Conservation (phyloP, 2,888 invertebrate species). For the Yponomeuta malinellus region DNA sequence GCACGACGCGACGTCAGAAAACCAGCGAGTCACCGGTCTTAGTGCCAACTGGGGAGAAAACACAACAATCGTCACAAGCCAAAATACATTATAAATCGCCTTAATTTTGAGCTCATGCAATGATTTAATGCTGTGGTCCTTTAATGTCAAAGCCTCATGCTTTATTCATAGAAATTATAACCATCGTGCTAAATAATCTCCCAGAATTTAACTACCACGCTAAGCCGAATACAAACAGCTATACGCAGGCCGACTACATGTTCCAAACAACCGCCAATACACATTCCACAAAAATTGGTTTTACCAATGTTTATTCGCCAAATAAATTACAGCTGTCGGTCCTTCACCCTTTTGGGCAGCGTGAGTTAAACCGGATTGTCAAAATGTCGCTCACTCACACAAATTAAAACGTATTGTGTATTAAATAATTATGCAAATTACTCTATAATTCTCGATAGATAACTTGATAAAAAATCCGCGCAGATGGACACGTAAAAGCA, state of each 20-base stretch:
- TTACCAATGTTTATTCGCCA: constrained; percentile 20
- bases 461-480: no score
- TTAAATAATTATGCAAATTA: background rate
- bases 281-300: constrained; percentile 33
- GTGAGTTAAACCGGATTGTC: background rate
- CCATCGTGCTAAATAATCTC: background rate
- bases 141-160: background rate
- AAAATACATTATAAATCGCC: background rate
- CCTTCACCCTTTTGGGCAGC: background rate
- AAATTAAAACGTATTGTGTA: background rate
- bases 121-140: background rate
- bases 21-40: constrained; percentile 17
- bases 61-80: background rate
- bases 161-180: background rate
- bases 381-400: background rate
- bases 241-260: background rate
- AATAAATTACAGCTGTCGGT: background rate
- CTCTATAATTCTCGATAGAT: background rate
- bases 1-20: constrained; percentile 23
- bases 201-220: constrained; percentile 2
- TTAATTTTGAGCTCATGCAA: background rate
- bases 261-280: constrained; percentile 25
- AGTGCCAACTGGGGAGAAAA: constrained; percentile 25
- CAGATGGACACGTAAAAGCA: no score
- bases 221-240: background rate